Evolutionary conservation across 2,797 vertebrate species (phyloP).

Genomic region (Erpetoichthys calabaricus): DNA sequence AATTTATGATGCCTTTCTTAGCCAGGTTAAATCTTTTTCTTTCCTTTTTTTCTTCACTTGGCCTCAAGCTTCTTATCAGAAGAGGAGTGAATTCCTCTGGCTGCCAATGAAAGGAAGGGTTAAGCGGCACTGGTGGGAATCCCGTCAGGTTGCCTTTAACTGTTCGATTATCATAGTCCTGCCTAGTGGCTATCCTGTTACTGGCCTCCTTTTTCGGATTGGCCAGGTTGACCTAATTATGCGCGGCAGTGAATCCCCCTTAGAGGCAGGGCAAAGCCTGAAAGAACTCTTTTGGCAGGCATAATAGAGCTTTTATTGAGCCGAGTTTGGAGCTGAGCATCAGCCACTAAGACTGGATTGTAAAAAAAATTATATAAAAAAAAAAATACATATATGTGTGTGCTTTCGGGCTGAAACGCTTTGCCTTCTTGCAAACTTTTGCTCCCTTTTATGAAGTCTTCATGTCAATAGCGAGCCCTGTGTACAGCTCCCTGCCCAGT

Average conservation of each 20-base stretch:
- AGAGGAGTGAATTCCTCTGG: neutral
- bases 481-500: no score
- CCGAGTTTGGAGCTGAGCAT: slow-evolving; percentile 67
- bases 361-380: slow-evolving; percentile 23
- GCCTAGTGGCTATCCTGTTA: slow-evolving; percentile 61
- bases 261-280: slow-evolving; percentile 54
- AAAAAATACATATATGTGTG: no score
- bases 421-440: slow-evolving; percentile 42
- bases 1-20: no score
- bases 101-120: slow-evolving; percentile 25
- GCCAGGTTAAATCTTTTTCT: no score
- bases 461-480: no score
- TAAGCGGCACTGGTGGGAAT: slow-evolving; percentile 18
- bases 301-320: slow-evolving; percentile 76
- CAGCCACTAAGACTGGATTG: slow-evolving; percentile 64
- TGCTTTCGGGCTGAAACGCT: slow-evolving; percentile 42
- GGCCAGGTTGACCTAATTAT: slow-evolving; percentile 55
- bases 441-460: slow-evolving; percentile 34
- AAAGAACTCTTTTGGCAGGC: slow-evolving; percentile 70
- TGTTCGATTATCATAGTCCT: slow-evolving; percentile 67
- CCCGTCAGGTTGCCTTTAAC: slow-evolving; percentile 39
- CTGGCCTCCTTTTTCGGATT: slow-evolving; percentile 45
- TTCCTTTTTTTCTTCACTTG: no score
- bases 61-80: no score
- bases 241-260: slow-evolving; percentile 62